Percentiles rank a stretch among this genome's conserved stretches.
phyloP scores from a whole-genome alignment of 2,113 vertebrate genomes.

The Perccottus glenii region DNA sequence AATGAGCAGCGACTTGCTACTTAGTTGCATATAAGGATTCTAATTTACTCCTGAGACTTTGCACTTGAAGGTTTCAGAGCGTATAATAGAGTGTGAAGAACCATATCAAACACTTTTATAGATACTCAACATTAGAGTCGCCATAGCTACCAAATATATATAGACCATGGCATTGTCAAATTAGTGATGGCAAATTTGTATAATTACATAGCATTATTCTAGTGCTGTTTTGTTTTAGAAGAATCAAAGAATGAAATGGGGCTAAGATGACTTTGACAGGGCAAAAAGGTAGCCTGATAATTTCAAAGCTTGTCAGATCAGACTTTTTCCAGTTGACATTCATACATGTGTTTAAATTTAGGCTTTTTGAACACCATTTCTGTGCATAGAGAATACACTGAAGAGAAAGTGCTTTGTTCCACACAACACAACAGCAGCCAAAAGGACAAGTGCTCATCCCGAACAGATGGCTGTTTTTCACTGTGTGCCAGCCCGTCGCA shows the following conservation, averaged over 20 bases:
- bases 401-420: conserved; percentile 13
- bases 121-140: neutral
- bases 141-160: neutral
- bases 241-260: too few relatives aligned
- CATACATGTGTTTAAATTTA: neutral
- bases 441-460: conserved; percentile 28
- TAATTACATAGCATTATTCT: neutral
- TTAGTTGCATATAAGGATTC: conserved; percentile 15
- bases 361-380: conserved; percentile 7
- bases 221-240: too few relatives aligned
- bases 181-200: neutral
- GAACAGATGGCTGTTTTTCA: conserved; percentile 46
- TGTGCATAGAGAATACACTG: conserved; percentile 8
- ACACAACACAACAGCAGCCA: conserved; percentile 29
- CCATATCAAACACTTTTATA: neutral
- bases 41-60: conserved; percentile 4
- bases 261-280: neutral
- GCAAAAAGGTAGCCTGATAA: neutral
- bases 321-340: neutral
- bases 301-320: neutral
- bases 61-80: neutral
- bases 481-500: conserved; percentile 20
- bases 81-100: neutral
- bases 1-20: conserved; percentile 30
- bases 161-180: neutral